Conservation (phyloP, 64 coral and sea anemone species). For the Porites australiensis region DNA sequence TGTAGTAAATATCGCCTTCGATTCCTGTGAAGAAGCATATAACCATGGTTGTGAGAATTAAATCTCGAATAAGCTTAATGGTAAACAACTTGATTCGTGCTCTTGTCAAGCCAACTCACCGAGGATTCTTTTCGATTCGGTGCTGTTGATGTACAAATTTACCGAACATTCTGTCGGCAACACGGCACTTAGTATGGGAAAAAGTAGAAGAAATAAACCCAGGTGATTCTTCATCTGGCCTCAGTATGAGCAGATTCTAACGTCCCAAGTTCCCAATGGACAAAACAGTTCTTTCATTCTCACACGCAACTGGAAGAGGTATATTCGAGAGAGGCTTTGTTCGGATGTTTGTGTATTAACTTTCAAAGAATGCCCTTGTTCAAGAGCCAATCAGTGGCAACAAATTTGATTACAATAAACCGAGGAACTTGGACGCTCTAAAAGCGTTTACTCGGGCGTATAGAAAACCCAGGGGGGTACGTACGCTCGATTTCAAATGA, state of each 20-base stretch:
- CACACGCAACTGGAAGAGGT: neutral
- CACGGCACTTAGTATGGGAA: neutral
- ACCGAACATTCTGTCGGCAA: neutral
- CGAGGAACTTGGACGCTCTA: neutral
- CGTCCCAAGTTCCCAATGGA: neutral
- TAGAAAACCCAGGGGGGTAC: no score
- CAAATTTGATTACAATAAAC: neutral
- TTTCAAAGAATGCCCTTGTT: neutral
- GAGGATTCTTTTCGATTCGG: slow-evolving; percentile 84
- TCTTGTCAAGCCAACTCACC: slow-evolving; percentile 54
- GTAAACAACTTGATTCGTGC: neutral
- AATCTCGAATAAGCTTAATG: neutral
- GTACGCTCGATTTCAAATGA: no score
- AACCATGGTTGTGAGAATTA: neutral
- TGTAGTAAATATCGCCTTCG: slow-evolving; percentile 72
- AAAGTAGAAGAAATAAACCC: neutral
- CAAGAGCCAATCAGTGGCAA: slow-evolving; percentile 7
- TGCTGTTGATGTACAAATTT: slow-evolving; percentile 87
- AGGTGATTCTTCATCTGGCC: neutral
- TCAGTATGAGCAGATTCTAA: neutral
- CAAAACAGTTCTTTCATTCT: neutral
- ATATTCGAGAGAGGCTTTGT: neutral
- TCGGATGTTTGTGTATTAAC: neutral
- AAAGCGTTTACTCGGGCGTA: neutral
- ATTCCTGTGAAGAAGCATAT: slow-evolving; percentile 39